Base-by-base conservation (phyloP, 2,888 invertebrate genomes). In the Cosmorhoe ocellata region DNA sequence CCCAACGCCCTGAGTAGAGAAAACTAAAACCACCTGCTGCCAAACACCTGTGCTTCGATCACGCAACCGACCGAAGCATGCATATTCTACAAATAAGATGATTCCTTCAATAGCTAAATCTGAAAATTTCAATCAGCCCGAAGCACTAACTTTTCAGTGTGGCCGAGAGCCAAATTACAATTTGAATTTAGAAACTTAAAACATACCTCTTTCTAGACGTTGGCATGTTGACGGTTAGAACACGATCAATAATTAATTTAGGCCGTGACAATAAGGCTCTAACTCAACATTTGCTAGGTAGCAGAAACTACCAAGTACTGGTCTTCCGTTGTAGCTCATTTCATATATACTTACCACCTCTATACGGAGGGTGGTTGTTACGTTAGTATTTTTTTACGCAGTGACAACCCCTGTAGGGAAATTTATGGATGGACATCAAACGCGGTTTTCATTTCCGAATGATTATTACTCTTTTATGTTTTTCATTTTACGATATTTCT, bases 391-490 rank as follows among this genome's bases (percentile, higher is more conserved):
- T 87, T 88, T 87, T 86, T 84, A 85, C 79, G 79, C 81, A 75
- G 80, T 84, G 83, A 85, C 86, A 79, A 79, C 79, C 75, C 79
- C 81, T 81, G 83, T 87, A 86, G 84, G 84, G 83, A 88, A 88
- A 88, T 88, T n/a, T n/a, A n/a, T 88, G 88, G 85, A 86, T 84
- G 78, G 84, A 79, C 79, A 81, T 78, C 81, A 82, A 83, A 79
- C 69, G 76, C 72, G 59, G 74, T 76, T 84, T 80, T 85, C 84
- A 87, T 78, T 77, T 70, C 67, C 76, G 64, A 71, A 72, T 76
- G 85, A 81, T 81, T 85, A 84, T 84, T 82, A 78, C 72, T 72
- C 73, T 76, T 81, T 81, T 82, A 81, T 77, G 70, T 66, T 59
- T 75, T 76, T 72, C n/a, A 76, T 77, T 81, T 82, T 77, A 81